Evolutionary conservation across 2,113 vertebrate species (phyloP), one percentile per base, ranked within the genome.

Genomic region (Ariopsis seemanni): DNA sequence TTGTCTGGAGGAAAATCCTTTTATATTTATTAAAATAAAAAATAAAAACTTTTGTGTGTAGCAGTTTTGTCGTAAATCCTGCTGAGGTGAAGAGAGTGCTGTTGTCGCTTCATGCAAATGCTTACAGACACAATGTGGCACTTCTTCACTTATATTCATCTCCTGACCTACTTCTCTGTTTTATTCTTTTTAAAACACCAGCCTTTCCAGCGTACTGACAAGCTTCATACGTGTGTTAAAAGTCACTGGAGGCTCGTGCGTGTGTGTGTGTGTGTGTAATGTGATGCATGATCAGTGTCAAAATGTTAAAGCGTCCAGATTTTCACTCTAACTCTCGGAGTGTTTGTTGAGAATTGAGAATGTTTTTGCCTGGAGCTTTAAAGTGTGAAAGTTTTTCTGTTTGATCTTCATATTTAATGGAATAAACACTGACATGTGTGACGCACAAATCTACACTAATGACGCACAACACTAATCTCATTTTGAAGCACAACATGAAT

Each of bases 31-130:
- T 42, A 4, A 42, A 0, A 75, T 30, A 30, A 34, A 34, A 90
- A 80, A 91, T 90, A 52, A 9, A 30, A 17, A 25, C 20, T 79
- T 79, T 69, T n/a, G 53, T 88, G 90, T 67, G 60, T 30, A 78
- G 80, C 65, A 72, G 88, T 89, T 85, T 84, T 89, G 93, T 90
- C 91, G 63, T 92, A 89, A 42, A 91, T 88, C 80, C 65, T 71
- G 6, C 15, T 25, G 91, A 90, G 92, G 63, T 86, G 34, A n/a
- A 84, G 8, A 12, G 53, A 53, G 30, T 18, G 57, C 5, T 22
- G 78, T 34, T 50, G 52, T 83, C 55, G 82, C 71, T 58, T 2
- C 22, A 20, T 27, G 17, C 52, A 48, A 20, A 48, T 34, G 74
- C 25, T 78, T 83, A 9, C 48, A 53, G 57, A 17, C 75, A 69